Conservation (phyloP, 2,888 invertebrate species). For the Boloria selene region DNA sequence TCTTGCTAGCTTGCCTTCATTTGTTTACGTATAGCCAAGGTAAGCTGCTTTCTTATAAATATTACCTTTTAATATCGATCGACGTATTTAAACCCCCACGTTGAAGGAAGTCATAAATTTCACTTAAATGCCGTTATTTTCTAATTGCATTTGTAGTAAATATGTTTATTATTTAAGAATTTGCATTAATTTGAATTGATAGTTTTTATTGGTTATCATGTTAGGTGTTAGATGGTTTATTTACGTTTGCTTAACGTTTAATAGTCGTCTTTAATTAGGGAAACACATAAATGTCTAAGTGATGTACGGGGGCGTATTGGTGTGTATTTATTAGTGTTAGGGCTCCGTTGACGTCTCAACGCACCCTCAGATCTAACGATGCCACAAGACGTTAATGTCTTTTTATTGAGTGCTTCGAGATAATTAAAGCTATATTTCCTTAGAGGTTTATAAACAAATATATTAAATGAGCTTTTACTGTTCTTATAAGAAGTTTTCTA, state of each 20-base stretch:
- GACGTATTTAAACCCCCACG: slow-evolving; percentile 32
- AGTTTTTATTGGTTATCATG: slow-evolving; percentile 3
- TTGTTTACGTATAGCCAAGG: slow-evolving; percentile 82
- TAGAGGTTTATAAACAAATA: slow-evolving; percentile 29
- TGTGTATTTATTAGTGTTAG: slow-evolving; percentile 38
- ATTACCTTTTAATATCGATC: slow-evolving; percentile 71
- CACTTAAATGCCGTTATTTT: not conserved
- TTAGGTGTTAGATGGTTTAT: slow-evolving; percentile 28
- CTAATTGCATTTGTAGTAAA: not conserved
- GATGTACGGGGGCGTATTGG: slow-evolving; percentile 35
- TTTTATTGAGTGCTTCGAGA: slow-evolving; percentile 32
- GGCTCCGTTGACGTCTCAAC: slow-evolving; percentile 26
- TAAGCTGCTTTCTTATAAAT: slow-evolving; percentile 73
- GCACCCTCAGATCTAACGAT: slow-evolving; percentile 20
- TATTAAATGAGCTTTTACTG: slow-evolving; percentile 2
- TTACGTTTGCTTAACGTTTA: slow-evolving; percentile 51
- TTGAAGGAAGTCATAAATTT: no score
- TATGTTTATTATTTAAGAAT: not conserved
- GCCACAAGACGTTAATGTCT: slow-evolving; percentile 14
- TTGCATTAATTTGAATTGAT: not conserved
- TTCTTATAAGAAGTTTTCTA: slow-evolving; percentile 16
- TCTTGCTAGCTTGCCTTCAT: slow-evolving; percentile 71
- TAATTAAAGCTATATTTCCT: slow-evolving; percentile 26
- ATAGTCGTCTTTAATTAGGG: slow-evolving; percentile 51
- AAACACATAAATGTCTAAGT: slow-evolving; percentile 45